Evolutionary conservation across 2,888 invertebrate species (phyloP).

Genomic region (Hylaea fasciaria): DNA sequence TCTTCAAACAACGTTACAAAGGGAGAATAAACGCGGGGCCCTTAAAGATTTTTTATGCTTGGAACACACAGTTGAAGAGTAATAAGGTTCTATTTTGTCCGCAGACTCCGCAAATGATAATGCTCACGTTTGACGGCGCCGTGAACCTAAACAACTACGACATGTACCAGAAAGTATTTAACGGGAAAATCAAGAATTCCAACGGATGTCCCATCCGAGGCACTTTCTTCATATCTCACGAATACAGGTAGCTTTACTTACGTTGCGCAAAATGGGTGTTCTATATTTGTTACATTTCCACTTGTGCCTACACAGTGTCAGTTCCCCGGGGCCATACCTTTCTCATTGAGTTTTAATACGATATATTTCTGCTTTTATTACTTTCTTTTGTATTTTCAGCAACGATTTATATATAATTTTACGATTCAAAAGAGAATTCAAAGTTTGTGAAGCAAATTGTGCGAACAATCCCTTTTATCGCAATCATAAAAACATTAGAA

Average conservation of each 20-base stretch:
- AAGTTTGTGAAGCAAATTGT: conserved; percentile 40
- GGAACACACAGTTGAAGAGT: conserved; percentile 24
- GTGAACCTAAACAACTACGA: conserved; percentile 96
- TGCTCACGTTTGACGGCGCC: conserved; percentile 96
- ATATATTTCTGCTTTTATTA: conserved; percentile 40
- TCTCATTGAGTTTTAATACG: conserved; percentile 41
- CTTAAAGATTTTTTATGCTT: conserved; percentile 27
- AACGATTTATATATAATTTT: conserved; percentile 27
- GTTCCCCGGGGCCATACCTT: conserved; percentile 36
- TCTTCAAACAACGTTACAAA: conserved; percentile 44
- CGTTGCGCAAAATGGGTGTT: conserved; percentile 30
- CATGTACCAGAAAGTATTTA: conserved; percentile 93
- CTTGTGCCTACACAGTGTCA: conserved; percentile 15
- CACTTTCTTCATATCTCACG: conserved; percentile 97
- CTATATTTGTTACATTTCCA: conserved; percentile 30
- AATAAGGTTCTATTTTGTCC: conserved; percentile 29
- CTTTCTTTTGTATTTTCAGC: conserved; percentile 32
- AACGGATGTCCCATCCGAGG: conserved; percentile 95
- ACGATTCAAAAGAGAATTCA: conserved; percentile 34
- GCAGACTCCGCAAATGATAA: conserved; percentile 96
- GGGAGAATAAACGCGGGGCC: conserved; percentile 36
- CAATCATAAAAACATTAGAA: conserved; percentile 47
- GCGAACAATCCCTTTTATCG: conserved; percentile 44
- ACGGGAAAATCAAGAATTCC: conserved; percentile 91
- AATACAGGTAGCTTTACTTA: conserved; percentile 85